Evolutionary conservation across 2,888 invertebrate genomes (phyloP), one percentile per base, ranked within the genome.

Genomic region (Galerucella pusilla): DNA sequence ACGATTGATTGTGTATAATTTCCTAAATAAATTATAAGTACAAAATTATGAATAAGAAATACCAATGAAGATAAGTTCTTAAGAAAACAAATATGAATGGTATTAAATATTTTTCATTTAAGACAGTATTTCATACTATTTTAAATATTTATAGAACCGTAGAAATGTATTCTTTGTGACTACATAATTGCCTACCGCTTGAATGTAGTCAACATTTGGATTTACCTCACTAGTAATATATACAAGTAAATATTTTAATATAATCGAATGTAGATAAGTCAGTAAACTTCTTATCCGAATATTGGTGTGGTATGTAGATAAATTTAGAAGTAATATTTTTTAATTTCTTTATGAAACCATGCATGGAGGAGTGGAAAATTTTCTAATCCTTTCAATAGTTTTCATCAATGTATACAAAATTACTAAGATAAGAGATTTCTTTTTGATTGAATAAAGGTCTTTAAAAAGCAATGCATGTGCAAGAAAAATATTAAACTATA

Each of bases 1-100:
- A 59, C 61, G 69, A 70, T 75, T 71, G 71, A 75, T 75, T 72
- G 66, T 72, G 66, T 72, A 67, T 54, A 46, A 71, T 72, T 66
- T 66, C 46, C 64, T 65, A 66, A 72, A 46, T 57, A 42, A 28
- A 65, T 65, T 59, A 54, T 57, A 60, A 67, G 66, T 70, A 70
- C 54, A 70, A 54, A 72, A 72, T 49, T 72, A 72, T 72, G 72
- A 72, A 72, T 65, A 42, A 71, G 64, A 54, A 20, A 63, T 49
- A 46, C 45, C 14, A 35, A 45, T 11, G 3, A 46, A 16, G 46
- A 57, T 66, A 46, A 54, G n/a, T 66, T 49, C 54, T 16, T 65
- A 35, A 65, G 14, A 57, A 67, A 49, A 16, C 65, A 63, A 76
- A 79, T 59, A 78, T 79, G 79, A 79, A 79, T 63, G 77, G 79